Evolutionary conservation across 2,888 invertebrate genomes (phyloP).

Genomic region (Deroplatys truncata): DNA sequence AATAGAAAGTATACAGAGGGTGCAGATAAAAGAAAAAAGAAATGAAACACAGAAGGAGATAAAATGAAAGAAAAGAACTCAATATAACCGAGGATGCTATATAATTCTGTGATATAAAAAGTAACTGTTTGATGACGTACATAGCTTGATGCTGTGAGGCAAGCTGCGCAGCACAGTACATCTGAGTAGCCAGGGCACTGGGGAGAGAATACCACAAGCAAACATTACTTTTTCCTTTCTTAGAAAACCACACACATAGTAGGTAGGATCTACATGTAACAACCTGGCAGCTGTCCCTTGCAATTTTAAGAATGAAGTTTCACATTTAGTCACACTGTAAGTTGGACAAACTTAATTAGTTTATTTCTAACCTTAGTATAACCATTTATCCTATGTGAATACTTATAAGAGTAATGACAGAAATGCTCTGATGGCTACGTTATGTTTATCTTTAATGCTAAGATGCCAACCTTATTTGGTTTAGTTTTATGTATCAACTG

Average conservation of each 20-base stretch:
- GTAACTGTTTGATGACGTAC: conserved; percentile 57
- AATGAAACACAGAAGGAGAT: conserved; percentile 16
- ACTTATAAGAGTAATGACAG: too few relatives aligned
- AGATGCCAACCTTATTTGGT: too few relatives aligned
- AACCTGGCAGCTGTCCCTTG: not conserved
- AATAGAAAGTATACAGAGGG: not conserved
- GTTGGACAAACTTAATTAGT: not conserved
- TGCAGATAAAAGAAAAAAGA: conserved; percentile 25
- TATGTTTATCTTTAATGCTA: too few relatives aligned
- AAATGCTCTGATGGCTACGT: too few relatives aligned
- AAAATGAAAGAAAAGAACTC: conserved; percentile 17
- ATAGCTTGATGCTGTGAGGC: conserved; percentile 91
- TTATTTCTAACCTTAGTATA: not conserved
- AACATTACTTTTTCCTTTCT: conserved; percentile 25
- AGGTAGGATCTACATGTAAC: not conserved
- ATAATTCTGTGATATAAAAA: not conserved
- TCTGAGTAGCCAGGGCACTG: conserved; percentile 96
- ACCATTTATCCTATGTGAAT: not conserved
- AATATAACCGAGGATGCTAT: conserved; percentile 9
- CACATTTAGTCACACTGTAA: not conserved
- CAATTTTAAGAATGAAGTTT: not conserved
- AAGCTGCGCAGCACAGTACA: conserved; percentile 88
- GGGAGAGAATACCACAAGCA: conserved; percentile 55
- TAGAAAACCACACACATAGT: not conserved
- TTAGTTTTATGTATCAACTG: too few relatives aligned